Evolutionary conservation across 2,113 vertebrate species (phyloP).

Genomic region (Periophthalmodon schlosseri): DNA sequence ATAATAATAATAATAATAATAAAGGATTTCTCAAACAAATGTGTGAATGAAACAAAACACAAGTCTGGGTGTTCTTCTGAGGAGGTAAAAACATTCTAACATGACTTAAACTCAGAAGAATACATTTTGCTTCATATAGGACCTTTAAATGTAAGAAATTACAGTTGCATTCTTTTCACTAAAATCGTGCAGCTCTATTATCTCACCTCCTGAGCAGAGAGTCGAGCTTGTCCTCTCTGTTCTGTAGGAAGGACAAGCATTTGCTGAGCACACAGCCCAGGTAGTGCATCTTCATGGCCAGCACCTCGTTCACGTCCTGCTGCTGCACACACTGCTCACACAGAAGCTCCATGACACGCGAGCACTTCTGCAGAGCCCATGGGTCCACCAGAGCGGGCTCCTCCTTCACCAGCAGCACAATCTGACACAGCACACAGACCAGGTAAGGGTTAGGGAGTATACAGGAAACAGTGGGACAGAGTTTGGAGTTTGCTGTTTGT

Average conservation of each 20-base stretch:
- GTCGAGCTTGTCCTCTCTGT: constrained; percentile 85
- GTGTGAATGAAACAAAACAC: no score
- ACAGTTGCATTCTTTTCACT: no score
- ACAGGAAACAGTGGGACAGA: no score
- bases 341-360: constrained; percentile 88
- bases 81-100: no score
- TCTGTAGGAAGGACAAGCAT: constrained; percentile 80
- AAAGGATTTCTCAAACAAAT: no score
- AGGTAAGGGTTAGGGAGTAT: no score
- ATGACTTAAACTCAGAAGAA: no score
- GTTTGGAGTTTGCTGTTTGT: no score
- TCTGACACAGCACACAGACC: constrained; percentile 54
- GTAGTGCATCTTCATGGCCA: constrained; percentile 97
- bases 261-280: constrained; percentile 90
- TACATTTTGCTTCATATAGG: no score
- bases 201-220: constrained; percentile 85
- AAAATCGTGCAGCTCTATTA: background rate
- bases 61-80: no score
- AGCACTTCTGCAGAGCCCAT: constrained; percentile 85
- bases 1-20: no score
- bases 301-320: constrained; percentile 92
- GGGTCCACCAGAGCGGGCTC: constrained; percentile 84
- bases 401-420: constrained; percentile 88
- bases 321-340: constrained; percentile 95
- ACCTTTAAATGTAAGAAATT: no score